These are phyloP conservation scores for Megastigmus dorsalis DNA, from an alignment of 2,888 invertebrate genomes.

Conservation along the genomic window DNA sequence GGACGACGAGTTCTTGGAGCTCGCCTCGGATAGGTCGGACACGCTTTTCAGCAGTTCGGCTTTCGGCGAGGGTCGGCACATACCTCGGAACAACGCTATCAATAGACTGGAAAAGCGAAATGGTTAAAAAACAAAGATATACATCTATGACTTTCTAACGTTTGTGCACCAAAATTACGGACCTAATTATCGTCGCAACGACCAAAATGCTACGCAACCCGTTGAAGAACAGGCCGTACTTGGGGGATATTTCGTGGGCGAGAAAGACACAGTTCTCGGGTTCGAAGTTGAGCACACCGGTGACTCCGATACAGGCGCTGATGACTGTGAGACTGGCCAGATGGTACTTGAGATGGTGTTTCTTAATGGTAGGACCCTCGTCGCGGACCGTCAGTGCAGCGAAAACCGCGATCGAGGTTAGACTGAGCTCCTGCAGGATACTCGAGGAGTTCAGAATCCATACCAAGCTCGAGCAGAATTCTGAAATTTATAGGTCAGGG, in stretches of 20 bases:
- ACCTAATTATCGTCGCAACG: slow-evolving; percentile 62
- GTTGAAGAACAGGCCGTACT: slow-evolving; percentile 70
- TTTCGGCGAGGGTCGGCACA: slow-evolving; percentile 62
- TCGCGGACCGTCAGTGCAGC: slow-evolving; percentile 66
- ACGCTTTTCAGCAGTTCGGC: slow-evolving; percentile 69
- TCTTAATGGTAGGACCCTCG: slow-evolving; percentile 66
- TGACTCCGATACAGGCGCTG: slow-evolving; percentile 75
- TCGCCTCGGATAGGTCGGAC: slow-evolving; percentile 70
- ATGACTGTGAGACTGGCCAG: slow-evolving; percentile 74
- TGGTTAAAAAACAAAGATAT: background rate
- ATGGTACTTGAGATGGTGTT: slow-evolving; percentile 74
- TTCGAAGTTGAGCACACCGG: slow-evolving; percentile 74
- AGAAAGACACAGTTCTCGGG: slow-evolving; percentile 69
- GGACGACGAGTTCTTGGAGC: slow-evolving; percentile 69
- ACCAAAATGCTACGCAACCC: slow-evolving; percentile 63
- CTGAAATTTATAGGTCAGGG: slow-evolving; percentile 59
- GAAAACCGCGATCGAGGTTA: slow-evolving; percentile 74
- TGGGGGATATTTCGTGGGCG: slow-evolving; percentile 67
- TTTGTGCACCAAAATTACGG: no score
- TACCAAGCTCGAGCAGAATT: slow-evolving; percentile 74
- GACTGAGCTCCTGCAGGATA: slow-evolving; percentile 74
- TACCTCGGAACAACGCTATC: slow-evolving; percentile 52
- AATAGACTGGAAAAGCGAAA: slow-evolving; percentile 49
- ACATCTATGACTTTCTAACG: no score
- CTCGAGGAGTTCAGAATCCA: slow-evolving; percentile 75